Conservation (phyloP, 2,888 invertebrate species). For the Cryptus armator region DNA sequence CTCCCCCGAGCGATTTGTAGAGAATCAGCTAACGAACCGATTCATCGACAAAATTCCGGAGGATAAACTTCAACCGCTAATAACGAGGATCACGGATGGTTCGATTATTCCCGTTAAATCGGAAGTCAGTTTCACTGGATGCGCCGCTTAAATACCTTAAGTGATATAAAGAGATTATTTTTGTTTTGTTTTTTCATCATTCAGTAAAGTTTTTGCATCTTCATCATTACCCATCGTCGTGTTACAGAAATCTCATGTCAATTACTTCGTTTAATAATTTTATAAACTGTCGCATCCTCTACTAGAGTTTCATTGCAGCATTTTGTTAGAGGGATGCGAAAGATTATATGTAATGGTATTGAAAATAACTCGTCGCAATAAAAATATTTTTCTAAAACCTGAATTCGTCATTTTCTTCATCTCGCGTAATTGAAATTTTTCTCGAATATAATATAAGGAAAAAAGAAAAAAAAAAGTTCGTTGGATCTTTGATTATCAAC, state of each 20-base stretch:
- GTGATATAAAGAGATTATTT: neutral
- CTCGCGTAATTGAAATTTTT: neutral
- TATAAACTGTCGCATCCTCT: neutral
- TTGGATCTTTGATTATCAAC: neutral
- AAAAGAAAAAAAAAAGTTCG: neutral
- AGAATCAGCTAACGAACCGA: slow-evolving; percentile 80
- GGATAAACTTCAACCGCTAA: slow-evolving; percentile 85
- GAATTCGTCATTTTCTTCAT: neutral
- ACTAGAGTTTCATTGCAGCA: neutral
- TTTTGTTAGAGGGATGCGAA: neutral
- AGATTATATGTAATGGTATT: slow-evolving; percentile 1
- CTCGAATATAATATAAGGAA: too few relatives aligned
- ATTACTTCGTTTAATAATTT: neutral
- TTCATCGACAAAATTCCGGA: slow-evolving; percentile 82
- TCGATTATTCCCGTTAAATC: slow-evolving; percentile 79
- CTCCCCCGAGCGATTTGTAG: slow-evolving; percentile 77
- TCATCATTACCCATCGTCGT: neutral
- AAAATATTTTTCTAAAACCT: slow-evolving; percentile 10
- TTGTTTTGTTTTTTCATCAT: neutral
- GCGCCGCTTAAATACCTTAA: slow-evolving; percentile 61
- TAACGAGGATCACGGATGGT: slow-evolving; percentile 85
- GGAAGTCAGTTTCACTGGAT: slow-evolving; percentile 72
- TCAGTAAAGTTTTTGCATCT: neutral
- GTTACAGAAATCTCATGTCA: neutral
- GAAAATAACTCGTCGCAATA: neutral